These are phyloP conservation scores for Aquatica leii DNA, from an alignment of 2,888 invertebrate species.

Conservation along the genomic window DNA sequence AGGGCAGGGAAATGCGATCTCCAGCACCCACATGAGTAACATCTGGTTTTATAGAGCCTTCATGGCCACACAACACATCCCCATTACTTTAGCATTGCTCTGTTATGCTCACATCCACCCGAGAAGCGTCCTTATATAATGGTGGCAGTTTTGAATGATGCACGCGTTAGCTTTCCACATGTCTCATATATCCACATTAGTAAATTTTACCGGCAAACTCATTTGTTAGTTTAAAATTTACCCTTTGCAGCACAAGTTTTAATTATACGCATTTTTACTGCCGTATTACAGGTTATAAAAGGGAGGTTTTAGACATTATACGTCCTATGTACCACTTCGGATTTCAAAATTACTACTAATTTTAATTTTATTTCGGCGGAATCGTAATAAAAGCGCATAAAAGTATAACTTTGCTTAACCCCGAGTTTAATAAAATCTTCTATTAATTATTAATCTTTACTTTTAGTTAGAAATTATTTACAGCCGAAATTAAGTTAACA, in stretches of 20 bases:
- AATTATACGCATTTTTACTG: constrained; percentile 45
- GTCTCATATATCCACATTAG: constrained; percentile 50
- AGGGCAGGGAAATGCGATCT: constrained; percentile 54
- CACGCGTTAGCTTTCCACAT: constrained; percentile 44
- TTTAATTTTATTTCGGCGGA: constrained; percentile 42
- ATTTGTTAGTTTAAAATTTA: constrained; percentile 40
- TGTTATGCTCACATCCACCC: constrained; percentile 51
- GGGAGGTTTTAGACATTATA: constrained; percentile 31
- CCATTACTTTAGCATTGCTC: constrained; percentile 57
- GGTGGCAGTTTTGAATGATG: constrained; percentile 47
- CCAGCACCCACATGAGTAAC: constrained; percentile 54
- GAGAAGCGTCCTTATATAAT: constrained; percentile 52
- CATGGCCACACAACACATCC: constrained; percentile 56
- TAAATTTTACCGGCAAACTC: constrained; percentile 34
- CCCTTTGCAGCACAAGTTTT: constrained; percentile 40
- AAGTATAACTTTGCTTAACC: constrained; percentile 29
- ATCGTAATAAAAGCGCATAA: constrained; percentile 35
- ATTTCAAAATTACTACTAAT: constrained; percentile 41
- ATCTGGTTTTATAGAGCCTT: constrained; percentile 57
- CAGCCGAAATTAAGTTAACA: constrained; percentile 26
- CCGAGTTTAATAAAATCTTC: constrained; percentile 34
- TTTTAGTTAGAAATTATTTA: constrained; percentile 34
- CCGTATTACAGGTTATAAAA: constrained; percentile 42
- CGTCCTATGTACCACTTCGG: constrained; percentile 37
- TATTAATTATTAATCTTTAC: constrained; percentile 36